Evolutionary conservation across 30 jellyfish, hydroid and myxozoan species (phyloP).

Genomic region (Clytia hemisphaerica): DNA sequence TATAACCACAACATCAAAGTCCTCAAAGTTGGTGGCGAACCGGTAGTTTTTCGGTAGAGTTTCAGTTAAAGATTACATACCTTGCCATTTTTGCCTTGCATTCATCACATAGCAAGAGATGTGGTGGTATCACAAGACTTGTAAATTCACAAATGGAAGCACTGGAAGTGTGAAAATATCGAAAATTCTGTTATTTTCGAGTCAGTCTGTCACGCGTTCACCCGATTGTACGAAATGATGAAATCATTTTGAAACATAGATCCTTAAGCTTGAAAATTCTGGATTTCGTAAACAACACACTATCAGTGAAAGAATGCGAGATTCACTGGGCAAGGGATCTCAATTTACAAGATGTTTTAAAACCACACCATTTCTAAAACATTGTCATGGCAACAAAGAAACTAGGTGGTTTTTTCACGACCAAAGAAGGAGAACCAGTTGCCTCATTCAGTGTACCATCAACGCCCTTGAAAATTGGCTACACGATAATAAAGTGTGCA

Average conservation of each 20-base stretch:
- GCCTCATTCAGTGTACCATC: constrained; percentile 9
- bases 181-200: constrained; percentile 29
- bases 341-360: background rate
- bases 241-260: constrained; percentile 9
- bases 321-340: background rate
- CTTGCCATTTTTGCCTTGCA: constrained; percentile 27
- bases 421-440: constrained; percentile 6
- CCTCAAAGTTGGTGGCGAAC: constrained; percentile 21
- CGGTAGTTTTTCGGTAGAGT: constrained; percentile 8
- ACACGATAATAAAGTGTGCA: constrained; percentile 7
- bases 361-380: constrained; percentile 8
- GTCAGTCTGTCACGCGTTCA: background rate
- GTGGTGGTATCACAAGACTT: constrained; percentile 36
- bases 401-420: constrained; percentile 27
- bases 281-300: no score
- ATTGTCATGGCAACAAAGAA: constrained; percentile 23
- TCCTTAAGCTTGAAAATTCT: no score
- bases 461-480: constrained; percentile 10
- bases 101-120: constrained; percentile 32
- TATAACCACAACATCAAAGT: constrained; percentile 24
- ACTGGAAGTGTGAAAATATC: background rate
- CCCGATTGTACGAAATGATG: constrained; percentile 13
- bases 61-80: constrained; percentile 5
- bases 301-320: no score
- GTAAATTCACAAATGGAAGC: constrained; percentile 3